Evolutionary conservation across 2,888 invertebrate genomes (phyloP).

Genomic region (Aproaerema taeniolella): DNA sequence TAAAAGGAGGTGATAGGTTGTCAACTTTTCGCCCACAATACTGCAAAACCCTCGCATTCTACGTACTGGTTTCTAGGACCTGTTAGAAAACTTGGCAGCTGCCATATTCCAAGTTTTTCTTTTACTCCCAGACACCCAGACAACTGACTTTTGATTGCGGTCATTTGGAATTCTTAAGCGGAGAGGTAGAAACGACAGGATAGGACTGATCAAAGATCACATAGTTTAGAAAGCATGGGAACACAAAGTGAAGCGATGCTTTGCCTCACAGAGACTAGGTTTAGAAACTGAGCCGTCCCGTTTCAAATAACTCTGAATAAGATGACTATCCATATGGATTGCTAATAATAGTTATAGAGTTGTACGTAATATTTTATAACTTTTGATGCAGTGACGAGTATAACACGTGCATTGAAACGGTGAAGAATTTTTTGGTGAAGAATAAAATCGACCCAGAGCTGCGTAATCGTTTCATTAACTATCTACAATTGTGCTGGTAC

Average conservation of each 20-base stretch:
- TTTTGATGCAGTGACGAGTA: conserved; percentile 27
- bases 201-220: too few relatives aligned
- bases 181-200: too few relatives aligned
- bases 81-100: too few relatives aligned
- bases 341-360: background rate
- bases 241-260: too few relatives aligned
- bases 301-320: background rate
- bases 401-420: conserved; percentile 42
- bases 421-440: conserved; percentile 45
- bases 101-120: too few relatives aligned
- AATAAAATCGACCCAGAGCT: conserved; percentile 46
- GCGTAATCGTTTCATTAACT: conserved; percentile 47
- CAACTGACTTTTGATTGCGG: too few relatives aligned
- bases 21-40: background rate
- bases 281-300: background rate
- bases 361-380: background rate
- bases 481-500: conserved; percentile 55
- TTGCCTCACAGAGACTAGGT: too few relatives aligned
- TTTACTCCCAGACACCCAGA: too few relatives aligned
- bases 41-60: background rate
- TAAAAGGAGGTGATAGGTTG: background rate
- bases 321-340: background rate
- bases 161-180: too few relatives aligned
- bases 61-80: too few relatives aligned
- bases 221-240: background rate